These are phyloP conservation scores for Euglossa dilemma DNA, from an alignment of 1,140 invertebrate species.

Conservation along the genomic window DNA sequence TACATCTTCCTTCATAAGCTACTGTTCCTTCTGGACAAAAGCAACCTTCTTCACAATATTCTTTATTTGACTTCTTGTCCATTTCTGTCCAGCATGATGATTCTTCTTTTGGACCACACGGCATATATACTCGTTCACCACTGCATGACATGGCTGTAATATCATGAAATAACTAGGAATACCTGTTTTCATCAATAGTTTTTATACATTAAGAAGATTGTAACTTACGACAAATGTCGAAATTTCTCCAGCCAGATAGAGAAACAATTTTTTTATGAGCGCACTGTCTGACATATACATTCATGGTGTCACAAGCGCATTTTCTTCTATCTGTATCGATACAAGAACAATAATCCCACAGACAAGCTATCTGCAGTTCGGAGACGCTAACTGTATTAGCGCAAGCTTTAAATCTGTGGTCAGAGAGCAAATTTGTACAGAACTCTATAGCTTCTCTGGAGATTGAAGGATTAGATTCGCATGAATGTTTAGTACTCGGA, in stretches of 20 bases:
- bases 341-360: conserved; percentile 91
- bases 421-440: conserved; percentile 85
- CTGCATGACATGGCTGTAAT: conserved; percentile 87
- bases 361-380: conserved; percentile 86
- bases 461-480: conserved; percentile 73
- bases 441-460: conserved; percentile 84
- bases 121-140: conserved; percentile 86
- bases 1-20: conserved; percentile 88
- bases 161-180: neutral
- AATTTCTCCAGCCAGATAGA: conserved; percentile 87
- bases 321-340: conserved; percentile 82
- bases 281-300: conserved; percentile 91
- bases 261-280: conserved; percentile 85
- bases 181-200: neutral
- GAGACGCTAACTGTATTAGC: conserved; percentile 84
- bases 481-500: conserved; percentile 82
- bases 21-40: conserved; percentile 91
- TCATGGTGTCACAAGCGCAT: conserved; percentile 90
- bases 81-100: conserved; percentile 82
- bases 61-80: conserved; percentile 68
- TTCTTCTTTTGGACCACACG: conserved; percentile 86
- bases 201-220: neutral
- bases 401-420: conserved; percentile 86
- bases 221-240: conserved; percentile 89
- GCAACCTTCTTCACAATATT: conserved; percentile 91